A percentile compares a stretch with the other conserved stretches of the same genome.
Evolutionary conservation across 2,113 vertebrate genomes (phyloP).

Genomic region (Malurus elegans): DNA sequence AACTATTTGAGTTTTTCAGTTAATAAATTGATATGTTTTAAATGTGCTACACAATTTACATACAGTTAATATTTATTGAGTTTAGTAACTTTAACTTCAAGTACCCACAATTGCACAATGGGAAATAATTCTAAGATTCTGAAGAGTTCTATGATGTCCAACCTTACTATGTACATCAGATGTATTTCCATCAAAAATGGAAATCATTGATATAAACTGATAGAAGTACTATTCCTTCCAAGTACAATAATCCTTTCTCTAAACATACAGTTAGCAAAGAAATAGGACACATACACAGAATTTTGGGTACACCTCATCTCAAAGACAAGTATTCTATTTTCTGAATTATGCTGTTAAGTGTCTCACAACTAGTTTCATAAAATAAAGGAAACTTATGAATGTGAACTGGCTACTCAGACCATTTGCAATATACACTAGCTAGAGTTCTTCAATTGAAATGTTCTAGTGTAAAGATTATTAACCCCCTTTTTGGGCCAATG

Average conservation of each 20-base stretch:
- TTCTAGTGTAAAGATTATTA: background rate
- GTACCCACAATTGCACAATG: background rate
- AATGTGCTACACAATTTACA: background rate
- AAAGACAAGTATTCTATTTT: background rate
- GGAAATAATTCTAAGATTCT: background rate
- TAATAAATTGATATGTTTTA: background rate
- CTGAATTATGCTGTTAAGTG: background rate
- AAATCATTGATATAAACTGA: background rate
- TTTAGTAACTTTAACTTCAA: background rate
- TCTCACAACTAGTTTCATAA: background rate
- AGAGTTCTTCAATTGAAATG: background rate
- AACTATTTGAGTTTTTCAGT: background rate
- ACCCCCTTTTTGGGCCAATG: background rate
- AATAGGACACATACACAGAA: background rate
- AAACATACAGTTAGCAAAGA: background rate
- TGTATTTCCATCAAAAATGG: background rate
- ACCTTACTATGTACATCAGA: background rate
- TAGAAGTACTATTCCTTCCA: background rate
- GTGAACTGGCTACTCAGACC: background rate
- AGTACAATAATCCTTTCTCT: background rate
- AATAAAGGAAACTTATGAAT: background rate
- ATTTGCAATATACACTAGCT: background rate
- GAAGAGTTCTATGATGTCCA: background rate
- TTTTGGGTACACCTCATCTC: background rate
- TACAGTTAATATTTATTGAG: background rate